Base-by-base conservation (phyloP, 2,888 invertebrate species). In the Cantharis flavilabris region DNA sequence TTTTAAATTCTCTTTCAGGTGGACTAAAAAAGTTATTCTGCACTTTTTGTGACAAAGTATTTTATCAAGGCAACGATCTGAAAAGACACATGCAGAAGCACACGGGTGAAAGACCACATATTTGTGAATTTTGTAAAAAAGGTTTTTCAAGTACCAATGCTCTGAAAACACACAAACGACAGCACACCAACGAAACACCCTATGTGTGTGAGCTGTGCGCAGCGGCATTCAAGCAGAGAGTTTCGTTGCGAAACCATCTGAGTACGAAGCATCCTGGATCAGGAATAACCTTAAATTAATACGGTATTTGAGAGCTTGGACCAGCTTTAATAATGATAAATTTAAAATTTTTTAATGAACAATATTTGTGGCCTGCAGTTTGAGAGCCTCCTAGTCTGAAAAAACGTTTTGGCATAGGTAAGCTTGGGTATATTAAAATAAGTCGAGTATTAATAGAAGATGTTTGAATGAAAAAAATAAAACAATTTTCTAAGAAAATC, bases 161-260 rank as follows among this genome's bases (percentile, higher is more conserved):
- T 10, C 16, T 75, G 16, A 79, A 79, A 28, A 77, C 73, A 3
- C 79, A 79, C 65, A 75, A 23, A 33, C 65, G 79, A 11, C 72
- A 73, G 49, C 79, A 79, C 49, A 79, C 79, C 1, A 77, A 79
- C n/a, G 79, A 79, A 75, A 79, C 64, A 33, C 79, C 79, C 5
- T 79, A 72, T 26, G 72, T 62, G 62, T 79, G 79, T 67, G 72
- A 75, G 26, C 72, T 67, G 49, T 79, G 79, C 14, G 28, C 72
- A 1, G 67, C 26, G 30, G 77, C 77, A 11, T 79, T 79, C 73
- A 70, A 69, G 5, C 79, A 79, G n/a, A 75, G 73, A 64, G 72
- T 79, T 62, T 79, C 79, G 1, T 69, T 79, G n/a, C 49, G 26
- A 28, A 75, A 77, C 1, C 79, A 79, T 67, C 30, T 77, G 11